These are phyloP conservation scores for Semotilus atromaculatus DNA, from an alignment of 2,797 vertebrate genomes.

Conservation along the genomic window DNA sequence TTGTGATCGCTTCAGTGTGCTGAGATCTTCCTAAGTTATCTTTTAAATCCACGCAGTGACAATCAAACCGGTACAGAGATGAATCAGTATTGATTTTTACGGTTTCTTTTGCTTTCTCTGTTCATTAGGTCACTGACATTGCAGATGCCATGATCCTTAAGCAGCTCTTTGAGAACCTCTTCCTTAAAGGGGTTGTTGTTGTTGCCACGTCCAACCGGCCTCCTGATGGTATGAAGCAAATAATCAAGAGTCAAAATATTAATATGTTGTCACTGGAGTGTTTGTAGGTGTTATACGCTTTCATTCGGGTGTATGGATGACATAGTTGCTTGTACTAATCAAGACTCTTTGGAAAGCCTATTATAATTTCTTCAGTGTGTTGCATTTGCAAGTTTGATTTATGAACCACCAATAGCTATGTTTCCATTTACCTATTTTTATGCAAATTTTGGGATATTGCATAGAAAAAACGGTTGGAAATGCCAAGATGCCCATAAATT, in stretches of 20 bases:
- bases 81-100: not conserved
- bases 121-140: slow-evolving; percentile 93
- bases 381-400: not conserved
- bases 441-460: not conserved
- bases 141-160: slow-evolving; percentile 99
- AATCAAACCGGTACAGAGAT: not conserved
- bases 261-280: not conserved
- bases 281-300: not conserved
- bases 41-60: not conserved
- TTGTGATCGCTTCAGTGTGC: not conserved
- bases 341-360: not conserved
- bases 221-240: slow-evolving; percentile 79
- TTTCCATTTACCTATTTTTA: not conserved
- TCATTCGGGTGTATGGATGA: not conserved
- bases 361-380: not conserved
- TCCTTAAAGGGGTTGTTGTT: slow-evolving; percentile 92
- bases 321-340: not conserved
- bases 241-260: slow-evolving; percentile 1
- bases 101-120: slow-evolving; percentile 7
- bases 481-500: not conserved
- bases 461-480: not conserved
- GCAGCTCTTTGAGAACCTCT: slow-evolving; percentile 99
- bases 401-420: not conserved
- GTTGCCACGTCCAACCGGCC: slow-evolving; percentile 97
- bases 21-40: not conserved